Evolutionary conservation across 2,888 invertebrate genomes (phyloP), one percentile per base, ranked within the genome.

Genomic region (Parapristionchus giblindavisi): DNA sequence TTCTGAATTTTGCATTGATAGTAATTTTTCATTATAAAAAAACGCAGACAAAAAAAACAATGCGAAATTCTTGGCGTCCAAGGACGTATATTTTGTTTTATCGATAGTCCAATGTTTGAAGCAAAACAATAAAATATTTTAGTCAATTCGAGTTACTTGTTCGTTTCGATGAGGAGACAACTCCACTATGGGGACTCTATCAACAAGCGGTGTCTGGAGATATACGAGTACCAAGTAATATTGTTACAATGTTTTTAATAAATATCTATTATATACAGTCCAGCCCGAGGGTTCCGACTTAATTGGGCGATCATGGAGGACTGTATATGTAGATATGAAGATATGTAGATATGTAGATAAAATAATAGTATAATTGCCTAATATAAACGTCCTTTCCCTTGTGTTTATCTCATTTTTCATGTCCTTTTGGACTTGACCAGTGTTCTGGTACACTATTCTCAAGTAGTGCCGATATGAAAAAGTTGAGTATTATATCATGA

Each of bases 151-250:
- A 84, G 63, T 54, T 80, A 5, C 78, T 81, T 68, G 76, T 78
- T 21, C 77, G 76, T 14, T 84, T 84, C 77, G 83, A 84, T 48
- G 80, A 79, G 43, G 79, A 80, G 58, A 79, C 82, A 11, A 78
- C 78, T 65, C 60, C 76, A 6, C 72, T 83, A 6, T 84, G 82
- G 82, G 84, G 78, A 11, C 77, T 83, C 8, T 81, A 82, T 61
- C 84, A 84, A 61, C 84, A 84, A 58, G 77, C 82, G 1, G 58
- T 81, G 14, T 73, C 80, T 38, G 84, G 84, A 24, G 79, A 84
- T 72, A 78, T 83, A 48, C 81, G 80, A 79, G 81, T 84, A 11
- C 84, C 82, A 1, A 83, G 83, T 84, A 63, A 77, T 77, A 43
- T 14, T 8, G 17, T 14, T 8, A 14, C 17, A 43, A 14, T 43